These are phyloP conservation scores for Phortica magna DNA, from an alignment of 2,888 invertebrate genomes.

Conservation along the genomic window DNA sequence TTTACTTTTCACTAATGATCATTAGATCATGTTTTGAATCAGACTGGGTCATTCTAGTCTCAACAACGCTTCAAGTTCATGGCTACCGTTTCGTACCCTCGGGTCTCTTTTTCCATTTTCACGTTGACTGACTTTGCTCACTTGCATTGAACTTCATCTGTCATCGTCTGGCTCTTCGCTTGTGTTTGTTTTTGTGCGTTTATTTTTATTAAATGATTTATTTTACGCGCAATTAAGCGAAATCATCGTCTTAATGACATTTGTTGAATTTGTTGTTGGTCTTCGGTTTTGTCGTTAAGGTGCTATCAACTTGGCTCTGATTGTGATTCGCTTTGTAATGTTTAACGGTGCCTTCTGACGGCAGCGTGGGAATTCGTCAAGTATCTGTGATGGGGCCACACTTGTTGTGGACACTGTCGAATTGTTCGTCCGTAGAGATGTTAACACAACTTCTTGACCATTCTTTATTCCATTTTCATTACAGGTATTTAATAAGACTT, in stretches of 20 bases:
- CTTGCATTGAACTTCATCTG: conserved; percentile 24
- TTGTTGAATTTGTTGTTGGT: background rate
- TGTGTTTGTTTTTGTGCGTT: conserved; percentile 14
- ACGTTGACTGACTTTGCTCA: conserved; percentile 21
- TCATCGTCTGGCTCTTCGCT: background rate
- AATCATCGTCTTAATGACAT: conserved; percentile 34
- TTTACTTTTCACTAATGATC: conserved; percentile 13
- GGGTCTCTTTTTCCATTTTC: too few relatives aligned
- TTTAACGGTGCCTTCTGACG: background rate
- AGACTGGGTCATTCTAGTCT: conserved; percentile 16
- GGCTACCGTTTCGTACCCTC: background rate
- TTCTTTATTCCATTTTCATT: too few relatives aligned
- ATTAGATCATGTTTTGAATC: background rate
- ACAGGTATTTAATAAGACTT: too few relatives aligned
- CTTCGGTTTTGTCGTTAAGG: background rate
- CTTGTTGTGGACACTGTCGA: too few relatives aligned
- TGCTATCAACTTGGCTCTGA: background rate
- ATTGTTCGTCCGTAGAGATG: too few relatives aligned
- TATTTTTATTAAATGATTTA: conserved; percentile 33
- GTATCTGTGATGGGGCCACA: too few relatives aligned
- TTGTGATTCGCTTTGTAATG: conserved; percentile 4
- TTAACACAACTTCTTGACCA: too few relatives aligned
- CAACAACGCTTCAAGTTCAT: background rate
- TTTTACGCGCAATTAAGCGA: conserved; percentile 29
- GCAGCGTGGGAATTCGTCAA: conserved; percentile 1